phyloP scores from a whole-genome alignment of 2,888 invertebrate genomes.

The Proisotoma minuta region DNA sequence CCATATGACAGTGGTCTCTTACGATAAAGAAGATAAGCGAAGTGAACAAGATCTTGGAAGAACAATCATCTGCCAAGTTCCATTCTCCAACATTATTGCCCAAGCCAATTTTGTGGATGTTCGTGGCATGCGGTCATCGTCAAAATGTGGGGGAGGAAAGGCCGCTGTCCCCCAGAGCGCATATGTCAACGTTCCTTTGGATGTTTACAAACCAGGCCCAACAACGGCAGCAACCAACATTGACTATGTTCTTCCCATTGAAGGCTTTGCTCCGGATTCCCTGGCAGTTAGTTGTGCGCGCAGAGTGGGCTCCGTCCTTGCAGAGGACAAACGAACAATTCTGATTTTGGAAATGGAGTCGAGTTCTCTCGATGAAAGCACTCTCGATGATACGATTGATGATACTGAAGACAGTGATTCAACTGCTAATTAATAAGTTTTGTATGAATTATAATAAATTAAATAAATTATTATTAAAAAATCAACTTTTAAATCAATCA shows the following conservation, averaged over 20 bases:
- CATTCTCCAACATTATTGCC: constrained; percentile 12
- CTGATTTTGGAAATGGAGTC: constrained; percentile 42
- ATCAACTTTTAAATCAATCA: background rate
- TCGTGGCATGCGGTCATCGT: constrained; percentile 9
- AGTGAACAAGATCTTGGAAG: constrained; percentile 19
- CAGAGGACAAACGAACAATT: constrained; percentile 27
- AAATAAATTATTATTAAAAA: background rate
- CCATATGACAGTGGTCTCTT: constrained; percentile 27
- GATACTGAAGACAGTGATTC: constrained; percentile 10
- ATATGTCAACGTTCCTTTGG: constrained; percentile 17
- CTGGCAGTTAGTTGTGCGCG: constrained; percentile 41
- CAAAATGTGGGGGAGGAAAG: constrained; percentile 15
- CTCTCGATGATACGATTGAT: constrained; percentile 33
- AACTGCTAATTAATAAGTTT: background rate
- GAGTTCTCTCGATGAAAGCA: constrained; percentile 27
- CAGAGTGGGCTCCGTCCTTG: constrained; percentile 39
- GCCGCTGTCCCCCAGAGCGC: constrained; percentile 11
- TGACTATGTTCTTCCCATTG: constrained; percentile 33
- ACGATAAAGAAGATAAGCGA: constrained; percentile 21
- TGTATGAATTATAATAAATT: background rate
- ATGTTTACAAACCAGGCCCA: constrained; percentile 28
- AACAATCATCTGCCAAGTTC: constrained; percentile 36
- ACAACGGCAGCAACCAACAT: constrained; percentile 16
- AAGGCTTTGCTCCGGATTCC: constrained; percentile 27
- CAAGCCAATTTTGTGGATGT: constrained; percentile 13